Percentiles rank a stretch among this genome's conserved stretches.
These are phyloP conservation scores for Coendou prehensilis DNA, from an alignment of 2,797 vertebrate species.

Conservation along the genomic window DNA sequence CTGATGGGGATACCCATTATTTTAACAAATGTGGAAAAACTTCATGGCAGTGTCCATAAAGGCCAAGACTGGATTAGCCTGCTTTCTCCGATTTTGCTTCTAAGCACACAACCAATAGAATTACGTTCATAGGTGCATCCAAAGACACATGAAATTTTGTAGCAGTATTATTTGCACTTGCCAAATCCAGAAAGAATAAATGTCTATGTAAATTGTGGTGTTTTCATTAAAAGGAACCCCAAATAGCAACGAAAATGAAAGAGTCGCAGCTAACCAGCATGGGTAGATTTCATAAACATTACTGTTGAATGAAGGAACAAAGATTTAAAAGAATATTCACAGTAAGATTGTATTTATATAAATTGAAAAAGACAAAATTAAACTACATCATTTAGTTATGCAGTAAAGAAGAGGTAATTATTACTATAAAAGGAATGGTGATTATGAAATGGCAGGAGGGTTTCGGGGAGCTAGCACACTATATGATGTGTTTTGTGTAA, in stretches of 20 bases:
- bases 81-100: background rate
- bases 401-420: background rate
- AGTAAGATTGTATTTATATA: background rate
- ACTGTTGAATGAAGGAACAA: background rate
- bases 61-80: background rate
- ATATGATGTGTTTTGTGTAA: background rate
- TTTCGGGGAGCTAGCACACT: background rate
- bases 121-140: background rate
- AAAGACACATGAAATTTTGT: background rate
- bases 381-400: background rate
- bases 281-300: background rate
- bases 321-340: background rate
- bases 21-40: background rate
- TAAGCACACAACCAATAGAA: background rate
- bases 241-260: conserved; percentile 28
- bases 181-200: background rate
- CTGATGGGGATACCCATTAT: background rate
- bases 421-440: background rate
- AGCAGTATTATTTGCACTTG: background rate
- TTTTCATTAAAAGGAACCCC: conserved; percentile 19
- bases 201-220: background rate
- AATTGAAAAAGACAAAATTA: background rate
- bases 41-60: background rate
- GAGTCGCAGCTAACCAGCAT: background rate
- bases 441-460: background rate